Base-by-base conservation (phyloP, 2,113 vertebrate genomes). In the Hemiprocne comata region DNA sequence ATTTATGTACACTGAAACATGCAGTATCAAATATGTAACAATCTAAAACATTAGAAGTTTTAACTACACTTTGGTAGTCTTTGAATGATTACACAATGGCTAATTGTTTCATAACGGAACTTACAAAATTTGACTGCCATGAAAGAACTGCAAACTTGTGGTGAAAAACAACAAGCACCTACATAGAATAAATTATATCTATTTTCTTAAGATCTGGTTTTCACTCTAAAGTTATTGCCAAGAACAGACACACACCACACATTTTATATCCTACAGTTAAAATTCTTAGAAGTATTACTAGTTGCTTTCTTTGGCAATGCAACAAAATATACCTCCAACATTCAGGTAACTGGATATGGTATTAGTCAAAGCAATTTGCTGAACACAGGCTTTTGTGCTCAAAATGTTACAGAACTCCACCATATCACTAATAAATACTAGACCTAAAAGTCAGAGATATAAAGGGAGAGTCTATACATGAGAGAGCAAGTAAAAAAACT, bases 271-370 rank as follows among this genome's bases (percentile, higher is more conserved):
- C 70, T 87, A 94, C 90, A 87, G 96, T 97, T 97, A 94, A 94
- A 91, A 73, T 96, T 97, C 96, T 98, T 95, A 90, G 92, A 97
- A 97, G 93, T 88, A 94, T 95, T 96, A 95, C 89, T 93, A 92
- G 89, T 94, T 97, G 97, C 97, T 98, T 98, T 97, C 86, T 95
- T 98, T 98, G 98, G 98, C 98, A 97, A 69, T 10, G 18, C 87
- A 95, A 87, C 90, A 96, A 97, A 97, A 96, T 93, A 66, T 93
- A 98, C 96, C 97, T 98, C 95, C 94, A 97, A 90, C 26, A 0
- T 69, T 92, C 97, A 98, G 98, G 98, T 98, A 98, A 98, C 94
- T 93, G 96, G 97, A 98, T 97, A 98, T 57, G 84, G 95, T 76
- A 96, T 97, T 79, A 97, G 95, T 91, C 51, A 19, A 87, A 93